These are phyloP conservation scores for Gnathonemus echidnorhynchus DNA, from an alignment of 2,113 vertebrate species.

Conservation along the genomic window DNA sequence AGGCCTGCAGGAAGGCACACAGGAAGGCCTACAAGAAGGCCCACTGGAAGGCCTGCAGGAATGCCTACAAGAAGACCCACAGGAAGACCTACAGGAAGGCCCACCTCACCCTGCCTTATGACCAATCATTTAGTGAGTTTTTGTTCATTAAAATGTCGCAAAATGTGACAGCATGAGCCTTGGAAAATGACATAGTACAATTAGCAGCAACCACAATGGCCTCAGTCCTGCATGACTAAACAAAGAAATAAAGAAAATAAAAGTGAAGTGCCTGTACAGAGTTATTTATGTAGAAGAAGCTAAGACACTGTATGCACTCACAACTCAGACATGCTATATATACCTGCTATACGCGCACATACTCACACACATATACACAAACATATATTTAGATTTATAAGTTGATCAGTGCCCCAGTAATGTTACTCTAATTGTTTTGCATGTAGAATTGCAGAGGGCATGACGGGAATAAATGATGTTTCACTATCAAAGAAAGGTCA, in stretches of 20 bases:
- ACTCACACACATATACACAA: not conserved
- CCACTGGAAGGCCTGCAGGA: not conserved
- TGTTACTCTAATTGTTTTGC: not conserved
- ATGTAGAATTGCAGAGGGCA: not conserved
- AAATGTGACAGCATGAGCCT: slow-evolving; percentile 33
- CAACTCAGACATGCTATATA: not conserved
- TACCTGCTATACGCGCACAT: not conserved
- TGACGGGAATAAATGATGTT: not conserved
- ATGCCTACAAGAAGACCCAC: too few species aligned
- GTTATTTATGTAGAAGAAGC: slow-evolving; percentile 78
- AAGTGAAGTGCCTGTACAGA: slow-evolving; percentile 64
- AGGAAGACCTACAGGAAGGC: too few species aligned
- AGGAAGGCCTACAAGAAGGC: not conserved
- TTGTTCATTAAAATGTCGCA: not conserved
- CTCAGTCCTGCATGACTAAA: slow-evolving; percentile 71
- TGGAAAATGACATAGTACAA: slow-evolving; percentile 60
- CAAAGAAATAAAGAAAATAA: slow-evolving; percentile 65
- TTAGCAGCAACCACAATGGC: slow-evolving; percentile 67
- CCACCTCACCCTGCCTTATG: not conserved
- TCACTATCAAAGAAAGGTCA: not conserved
- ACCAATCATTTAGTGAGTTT: not conserved
- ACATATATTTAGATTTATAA: not conserved
- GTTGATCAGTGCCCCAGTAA: not conserved
- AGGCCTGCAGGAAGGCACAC: too few species aligned
- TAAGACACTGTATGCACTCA: slow-evolving; percentile 48